phyloP scores from a whole-genome alignment of 2,888 invertebrate species.

The Brachylomia viminalis region DNA sequence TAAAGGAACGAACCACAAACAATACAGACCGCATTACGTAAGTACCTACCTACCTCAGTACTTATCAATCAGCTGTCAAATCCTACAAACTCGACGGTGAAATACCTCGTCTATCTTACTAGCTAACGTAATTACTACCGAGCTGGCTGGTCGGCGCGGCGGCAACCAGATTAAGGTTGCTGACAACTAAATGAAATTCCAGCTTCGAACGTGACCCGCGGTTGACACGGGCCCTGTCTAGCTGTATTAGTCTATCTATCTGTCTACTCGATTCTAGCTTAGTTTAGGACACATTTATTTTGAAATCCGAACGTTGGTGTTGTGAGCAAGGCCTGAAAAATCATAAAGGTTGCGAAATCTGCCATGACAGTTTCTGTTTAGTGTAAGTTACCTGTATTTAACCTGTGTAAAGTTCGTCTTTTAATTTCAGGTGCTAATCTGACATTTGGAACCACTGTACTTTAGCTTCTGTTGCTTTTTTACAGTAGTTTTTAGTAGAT shows the following conservation, averaged over 20 bases:
- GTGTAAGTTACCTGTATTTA: neutral
- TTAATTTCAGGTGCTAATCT: too few species aligned
- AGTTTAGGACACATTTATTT: conserved; percentile 20
- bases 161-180: conserved; percentile 72
- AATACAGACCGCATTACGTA: conserved; percentile 32
- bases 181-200: conserved; percentile 79
- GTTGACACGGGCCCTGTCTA: conserved; percentile 57
- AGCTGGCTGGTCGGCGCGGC: conserved; percentile 37
- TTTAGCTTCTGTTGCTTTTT: too few species aligned
- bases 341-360: neutral
- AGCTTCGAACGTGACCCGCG: conserved; percentile 61
- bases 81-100: conserved; percentile 48
- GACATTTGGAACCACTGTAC: too few species aligned
- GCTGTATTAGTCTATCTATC: too few species aligned
- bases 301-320: conserved; percentile 12
- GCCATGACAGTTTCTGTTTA: neutral
- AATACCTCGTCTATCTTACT: conserved; percentile 66
- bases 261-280: conserved; percentile 23
- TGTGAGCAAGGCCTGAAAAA: too few species aligned
- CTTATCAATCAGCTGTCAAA: conserved; percentile 67
- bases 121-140: conserved; percentile 62
- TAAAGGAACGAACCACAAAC: conserved; percentile 22
- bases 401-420: too few species aligned
- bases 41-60: conserved; percentile 21
- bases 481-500: too few species aligned